These are phyloP conservation scores for Furcula furcula DNA, from an alignment of 2,888 invertebrate genomes.

Conservation along the genomic window DNA sequence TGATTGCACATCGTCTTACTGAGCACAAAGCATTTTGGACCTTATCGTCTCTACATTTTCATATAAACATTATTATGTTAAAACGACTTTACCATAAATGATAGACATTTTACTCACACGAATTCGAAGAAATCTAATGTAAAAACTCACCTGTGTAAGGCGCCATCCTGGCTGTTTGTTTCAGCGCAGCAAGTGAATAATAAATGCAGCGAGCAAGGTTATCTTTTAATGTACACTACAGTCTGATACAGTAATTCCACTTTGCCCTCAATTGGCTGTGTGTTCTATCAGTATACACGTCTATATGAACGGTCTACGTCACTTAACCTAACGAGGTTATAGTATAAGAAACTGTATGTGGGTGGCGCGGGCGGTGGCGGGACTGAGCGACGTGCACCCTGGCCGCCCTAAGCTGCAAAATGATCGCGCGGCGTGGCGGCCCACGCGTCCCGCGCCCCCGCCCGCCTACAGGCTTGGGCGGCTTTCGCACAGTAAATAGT, in stretches of 20 bases:
- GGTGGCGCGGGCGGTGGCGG: conserved; percentile 37
- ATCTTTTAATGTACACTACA: conserved; percentile 44
- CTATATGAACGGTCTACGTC: conserved; percentile 60
- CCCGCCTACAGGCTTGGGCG: conserved; percentile 55
- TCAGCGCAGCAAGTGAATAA: conserved; percentile 74
- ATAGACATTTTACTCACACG: not conserved
- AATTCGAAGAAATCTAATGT: conserved; percentile 1
- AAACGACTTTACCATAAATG: not conserved
- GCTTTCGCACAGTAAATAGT: conserved; percentile 46
- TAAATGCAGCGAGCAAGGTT: conserved; percentile 73
- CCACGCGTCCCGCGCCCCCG: conserved; percentile 41
- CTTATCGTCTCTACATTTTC: conserved; percentile 7
- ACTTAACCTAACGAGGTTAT: conserved; percentile 69
- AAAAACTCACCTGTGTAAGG: conserved; percentile 66
- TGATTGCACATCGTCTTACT: conserved; percentile 17
- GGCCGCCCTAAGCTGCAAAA: conserved; percentile 62
- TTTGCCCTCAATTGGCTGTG: conserved; percentile 30
- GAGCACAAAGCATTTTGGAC: conserved; percentile 19
- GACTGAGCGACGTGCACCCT: conserved; percentile 58
- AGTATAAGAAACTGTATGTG: conserved; percentile 43
- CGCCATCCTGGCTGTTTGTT: conserved; percentile 74
- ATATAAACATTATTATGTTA: not conserved
- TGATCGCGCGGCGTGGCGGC: conserved; percentile 75
- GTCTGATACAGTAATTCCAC: conserved; percentile 39
- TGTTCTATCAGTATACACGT: conserved; percentile 42